Evolutionary conservation across 2,113 vertebrate species (phyloP).

Genomic region (Lophochroa leadbeateri): DNA sequence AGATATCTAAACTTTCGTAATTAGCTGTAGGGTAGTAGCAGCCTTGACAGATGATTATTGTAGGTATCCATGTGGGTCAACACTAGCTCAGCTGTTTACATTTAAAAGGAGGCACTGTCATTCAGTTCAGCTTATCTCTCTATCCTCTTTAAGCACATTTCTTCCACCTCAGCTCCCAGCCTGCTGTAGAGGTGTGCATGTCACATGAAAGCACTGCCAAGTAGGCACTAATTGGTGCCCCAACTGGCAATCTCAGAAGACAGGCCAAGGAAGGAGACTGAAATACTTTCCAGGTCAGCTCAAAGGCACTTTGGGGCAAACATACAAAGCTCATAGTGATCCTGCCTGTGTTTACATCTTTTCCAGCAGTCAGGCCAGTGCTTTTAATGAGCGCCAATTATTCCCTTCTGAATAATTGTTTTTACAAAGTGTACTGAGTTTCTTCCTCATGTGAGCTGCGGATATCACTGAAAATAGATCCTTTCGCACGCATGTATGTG

Average conservation of each 20-base stretch:
- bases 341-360: neutral
- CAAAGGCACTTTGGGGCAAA: neutral
- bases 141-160: neutral
- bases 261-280: neutral
- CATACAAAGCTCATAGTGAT: neutral
- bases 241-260: neutral
- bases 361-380: neutral
- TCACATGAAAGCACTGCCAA: neutral
- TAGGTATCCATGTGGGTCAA: neutral
- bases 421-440: neutral
- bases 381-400: neutral
- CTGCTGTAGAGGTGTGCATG: neutral
- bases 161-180: neutral
- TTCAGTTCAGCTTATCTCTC: neutral
- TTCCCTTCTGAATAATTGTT: neutral
- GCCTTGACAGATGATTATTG: neutral
- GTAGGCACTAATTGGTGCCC: neutral
- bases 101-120: neutral
- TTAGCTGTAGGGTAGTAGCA: neutral
- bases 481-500: accelerated
- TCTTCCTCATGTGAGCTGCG: neutral
- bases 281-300: neutral
- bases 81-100: neutral
- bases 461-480: neutral
- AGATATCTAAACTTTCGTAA: neutral